Conservation (phyloP, 2,888 invertebrate genomes). For the Tricholauxania praeusta region DNA sequence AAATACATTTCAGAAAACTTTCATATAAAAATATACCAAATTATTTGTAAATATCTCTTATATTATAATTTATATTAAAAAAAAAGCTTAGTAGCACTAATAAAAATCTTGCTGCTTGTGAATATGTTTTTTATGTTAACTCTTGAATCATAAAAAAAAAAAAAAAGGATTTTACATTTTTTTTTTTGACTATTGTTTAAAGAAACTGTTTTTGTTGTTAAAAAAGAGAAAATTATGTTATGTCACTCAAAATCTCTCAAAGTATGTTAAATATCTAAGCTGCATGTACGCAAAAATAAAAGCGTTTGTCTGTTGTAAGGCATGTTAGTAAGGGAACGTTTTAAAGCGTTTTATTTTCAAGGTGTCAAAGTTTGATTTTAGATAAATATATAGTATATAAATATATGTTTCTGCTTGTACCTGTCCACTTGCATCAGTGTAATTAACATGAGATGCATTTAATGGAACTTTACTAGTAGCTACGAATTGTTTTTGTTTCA, state of each 20-base stretch:
- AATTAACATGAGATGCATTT: conserved; percentile 94
- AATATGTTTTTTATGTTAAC: no score
- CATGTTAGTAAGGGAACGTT: no score
- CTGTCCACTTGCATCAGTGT: conserved; percentile 97
- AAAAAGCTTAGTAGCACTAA: no score
- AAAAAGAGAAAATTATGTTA: neutral
- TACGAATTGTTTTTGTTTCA: conserved; percentile 46
- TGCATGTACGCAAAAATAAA: no score
- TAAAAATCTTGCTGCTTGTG: no score
- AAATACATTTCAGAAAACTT: neutral
- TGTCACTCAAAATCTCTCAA: neutral
- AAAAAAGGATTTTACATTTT: conserved; percentile 38
- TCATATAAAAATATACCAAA: neutral
- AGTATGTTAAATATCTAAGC: neutral
- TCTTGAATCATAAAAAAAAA: neutral
- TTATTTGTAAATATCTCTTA: neutral
- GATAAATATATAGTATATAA: no score
- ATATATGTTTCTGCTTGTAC: conserved; percentile 69
- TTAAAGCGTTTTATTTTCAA: no score
- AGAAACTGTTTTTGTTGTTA: neutral
- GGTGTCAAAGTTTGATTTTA: no score
- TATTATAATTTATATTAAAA: no score
- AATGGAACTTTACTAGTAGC: conserved; percentile 77
- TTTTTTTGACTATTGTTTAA: conserved; percentile 15
- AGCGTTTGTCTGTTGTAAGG: no score